Evolutionary conservation across 2,888 invertebrate species (phyloP).

Genomic region (Desoria tigrina): DNA sequence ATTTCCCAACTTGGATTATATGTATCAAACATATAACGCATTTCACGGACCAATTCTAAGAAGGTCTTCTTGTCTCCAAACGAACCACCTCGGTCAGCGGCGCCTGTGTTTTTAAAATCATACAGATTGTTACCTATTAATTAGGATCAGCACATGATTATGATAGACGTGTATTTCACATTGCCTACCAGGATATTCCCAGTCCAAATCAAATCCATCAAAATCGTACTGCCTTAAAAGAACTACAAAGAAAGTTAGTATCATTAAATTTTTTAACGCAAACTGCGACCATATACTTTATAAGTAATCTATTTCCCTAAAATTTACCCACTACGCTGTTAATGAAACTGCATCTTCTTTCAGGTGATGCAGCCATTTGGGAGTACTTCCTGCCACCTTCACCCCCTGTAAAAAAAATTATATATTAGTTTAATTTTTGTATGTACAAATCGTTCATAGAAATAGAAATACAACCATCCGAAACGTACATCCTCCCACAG

Average conservation of each 20-base stretch:
- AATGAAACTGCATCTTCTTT: constrained; percentile 41
- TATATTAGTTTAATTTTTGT: constrained; percentile 9
- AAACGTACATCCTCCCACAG: constrained; percentile 55
- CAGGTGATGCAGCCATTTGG: constrained; percentile 44
- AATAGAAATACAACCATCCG: too few species aligned
- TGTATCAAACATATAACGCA: constrained; percentile 73
- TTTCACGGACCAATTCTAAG: constrained; percentile 77
- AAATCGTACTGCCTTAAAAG: constrained; percentile 77
- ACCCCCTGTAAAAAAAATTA: constrained; percentile 23
- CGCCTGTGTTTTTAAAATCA: constrained; percentile 60
- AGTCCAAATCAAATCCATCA: constrained; percentile 84
- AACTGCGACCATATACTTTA: neutral
- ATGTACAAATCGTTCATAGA: constrained; percentile 11
- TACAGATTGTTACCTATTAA: neutral
- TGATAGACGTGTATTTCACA: too few species aligned
- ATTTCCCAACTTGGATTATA: constrained; percentile 79
- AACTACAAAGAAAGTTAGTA: constrained; percentile 57
- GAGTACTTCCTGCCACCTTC: constrained; percentile 50
- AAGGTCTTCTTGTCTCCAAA: constrained; percentile 82
- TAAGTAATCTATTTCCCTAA: too few species aligned
- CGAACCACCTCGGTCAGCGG: constrained; percentile 79
- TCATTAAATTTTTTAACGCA: constrained; percentile 2
- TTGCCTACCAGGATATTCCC: constrained; percentile 73
- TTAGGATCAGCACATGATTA: neutral
- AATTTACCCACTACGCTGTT: constrained; percentile 45